These are phyloP conservation scores for Drosophila macrospina DNA, from an alignment of 2,888 invertebrate species.

Conservation along the genomic window DNA sequence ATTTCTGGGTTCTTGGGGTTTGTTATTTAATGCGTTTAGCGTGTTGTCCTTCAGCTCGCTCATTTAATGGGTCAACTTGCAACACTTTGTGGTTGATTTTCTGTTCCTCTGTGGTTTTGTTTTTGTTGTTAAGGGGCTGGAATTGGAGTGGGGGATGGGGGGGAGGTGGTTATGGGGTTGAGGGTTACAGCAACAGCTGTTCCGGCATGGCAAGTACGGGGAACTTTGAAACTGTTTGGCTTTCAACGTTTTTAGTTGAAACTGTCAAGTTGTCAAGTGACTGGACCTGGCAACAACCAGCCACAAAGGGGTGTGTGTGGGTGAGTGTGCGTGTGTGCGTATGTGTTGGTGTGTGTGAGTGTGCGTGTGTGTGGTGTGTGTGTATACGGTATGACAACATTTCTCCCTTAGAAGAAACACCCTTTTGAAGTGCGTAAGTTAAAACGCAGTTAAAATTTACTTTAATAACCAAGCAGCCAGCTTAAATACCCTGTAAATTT, in stretches of 20 bases:
- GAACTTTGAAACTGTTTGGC: conserved; percentile 13
- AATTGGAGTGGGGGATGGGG: background rate
- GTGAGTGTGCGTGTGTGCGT: conserved; percentile 1
- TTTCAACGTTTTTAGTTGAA: conserved; percentile 20
- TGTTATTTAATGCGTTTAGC: conserved; percentile 18
- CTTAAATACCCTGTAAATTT: background rate
- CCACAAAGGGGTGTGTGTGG: background rate
- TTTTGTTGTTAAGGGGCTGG: conserved; percentile 3
- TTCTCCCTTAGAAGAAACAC: conserved; percentile 20
- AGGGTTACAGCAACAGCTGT: conserved; percentile 32
- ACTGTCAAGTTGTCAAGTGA: conserved; percentile 26
- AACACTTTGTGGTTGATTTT: conserved; percentile 1
- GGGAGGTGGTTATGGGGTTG: too few relatives aligned
- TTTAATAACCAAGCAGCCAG: background rate
- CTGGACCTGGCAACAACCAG: conserved; percentile 11
- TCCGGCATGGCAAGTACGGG: conserved; percentile 11
- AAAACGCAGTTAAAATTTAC: conserved; percentile 8
- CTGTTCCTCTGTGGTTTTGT: background rate
- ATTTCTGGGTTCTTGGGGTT: conserved; percentile 7
- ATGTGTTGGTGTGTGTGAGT: background rate
- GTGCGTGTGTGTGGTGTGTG: background rate
- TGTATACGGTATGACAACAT: conserved; percentile 33
- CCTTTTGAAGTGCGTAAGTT: conserved; percentile 5
- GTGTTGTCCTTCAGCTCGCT: conserved; percentile 16
- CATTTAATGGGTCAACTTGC: conserved; percentile 35